Conservation (phyloP, 2,113 vertebrate species). For the Centropristis striata region DNA sequence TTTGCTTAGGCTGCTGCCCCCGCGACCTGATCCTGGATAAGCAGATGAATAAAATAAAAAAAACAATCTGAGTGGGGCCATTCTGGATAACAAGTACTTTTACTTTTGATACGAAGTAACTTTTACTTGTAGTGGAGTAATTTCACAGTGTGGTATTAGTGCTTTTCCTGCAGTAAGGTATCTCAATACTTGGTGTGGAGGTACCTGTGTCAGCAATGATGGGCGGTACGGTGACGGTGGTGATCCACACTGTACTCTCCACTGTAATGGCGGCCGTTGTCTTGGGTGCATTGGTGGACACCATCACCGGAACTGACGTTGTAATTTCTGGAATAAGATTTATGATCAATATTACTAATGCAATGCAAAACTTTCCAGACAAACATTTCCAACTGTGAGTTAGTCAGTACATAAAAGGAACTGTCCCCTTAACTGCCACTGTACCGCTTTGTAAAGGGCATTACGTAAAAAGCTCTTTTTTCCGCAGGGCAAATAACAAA, state of each 20-base stretch:
- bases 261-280: conserved; percentile 13
- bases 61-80: no score
- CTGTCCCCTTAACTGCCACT: conserved; percentile 33
- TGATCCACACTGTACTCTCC: conserved; percentile 57
- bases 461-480: conserved; percentile 55
- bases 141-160: no score
- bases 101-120: no score
- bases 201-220: conserved; percentile 79
- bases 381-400: conserved; percentile 28
- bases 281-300: conserved; percentile 61
- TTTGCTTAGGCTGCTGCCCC: no score
- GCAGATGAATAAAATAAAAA: no score
- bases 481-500: conserved; percentile 56
- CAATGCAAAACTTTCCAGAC: conserved; percentile 5
- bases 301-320: conserved; percentile 70
- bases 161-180: no score
- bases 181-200: neutral
- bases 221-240: conserved; percentile 68
- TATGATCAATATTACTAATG: neutral
- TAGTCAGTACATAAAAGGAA: conserved; percentile 12
- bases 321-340: conserved; percentile 72
- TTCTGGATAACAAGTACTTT: no score
- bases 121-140: no score
- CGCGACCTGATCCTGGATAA: no score
- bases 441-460: conserved; percentile 35